These are phyloP conservation scores for Darevskia nairensis DNA, from an alignment of 2,797 vertebrate species.

Conservation along the genomic window DNA sequence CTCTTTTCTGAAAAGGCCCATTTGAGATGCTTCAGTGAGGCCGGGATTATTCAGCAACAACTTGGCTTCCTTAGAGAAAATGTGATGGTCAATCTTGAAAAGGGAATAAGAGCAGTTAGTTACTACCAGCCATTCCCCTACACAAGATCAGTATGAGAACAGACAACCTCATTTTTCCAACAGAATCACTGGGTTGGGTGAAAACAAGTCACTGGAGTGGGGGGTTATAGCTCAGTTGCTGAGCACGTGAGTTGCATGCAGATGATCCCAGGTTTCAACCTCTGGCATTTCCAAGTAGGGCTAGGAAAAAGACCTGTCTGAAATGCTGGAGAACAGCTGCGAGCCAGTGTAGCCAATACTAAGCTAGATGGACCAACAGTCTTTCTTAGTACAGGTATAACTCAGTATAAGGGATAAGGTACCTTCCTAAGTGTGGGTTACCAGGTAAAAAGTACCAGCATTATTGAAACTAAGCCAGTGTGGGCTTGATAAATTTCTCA, in stretches of 20 bases:
- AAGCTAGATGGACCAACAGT: neutral
- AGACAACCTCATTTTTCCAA: too few relatives aligned
- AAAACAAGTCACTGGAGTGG: neutral
- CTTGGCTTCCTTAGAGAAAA: constrained; percentile 52
- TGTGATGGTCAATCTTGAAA: constrained; percentile 27
- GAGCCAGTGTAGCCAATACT: neutral
- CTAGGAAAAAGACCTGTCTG: neutral
- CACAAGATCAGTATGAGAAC: neutral
- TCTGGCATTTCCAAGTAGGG: too few relatives aligned
- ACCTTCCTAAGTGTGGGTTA: neutral
- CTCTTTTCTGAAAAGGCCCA: constrained; percentile 55
- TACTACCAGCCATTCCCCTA: constrained; percentile 34
- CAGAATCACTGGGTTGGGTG: neutral
- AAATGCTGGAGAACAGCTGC: neutral
- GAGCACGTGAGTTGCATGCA: neutral
- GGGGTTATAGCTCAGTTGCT: neutral
- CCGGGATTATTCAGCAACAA: constrained; percentile 47
- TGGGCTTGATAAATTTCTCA: too few relatives aligned
- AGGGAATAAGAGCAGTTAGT: neutral
- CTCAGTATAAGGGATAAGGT: neutral
- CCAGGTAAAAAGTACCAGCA: neutral
- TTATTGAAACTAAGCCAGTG: neutral
- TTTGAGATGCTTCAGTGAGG: constrained; percentile 62
- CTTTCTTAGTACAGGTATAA: too few relatives aligned
- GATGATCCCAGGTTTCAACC: neutral